Evolutionary conservation across 1,140 invertebrate species (phyloP).

Genomic region (Glossosoma conforme): DNA sequence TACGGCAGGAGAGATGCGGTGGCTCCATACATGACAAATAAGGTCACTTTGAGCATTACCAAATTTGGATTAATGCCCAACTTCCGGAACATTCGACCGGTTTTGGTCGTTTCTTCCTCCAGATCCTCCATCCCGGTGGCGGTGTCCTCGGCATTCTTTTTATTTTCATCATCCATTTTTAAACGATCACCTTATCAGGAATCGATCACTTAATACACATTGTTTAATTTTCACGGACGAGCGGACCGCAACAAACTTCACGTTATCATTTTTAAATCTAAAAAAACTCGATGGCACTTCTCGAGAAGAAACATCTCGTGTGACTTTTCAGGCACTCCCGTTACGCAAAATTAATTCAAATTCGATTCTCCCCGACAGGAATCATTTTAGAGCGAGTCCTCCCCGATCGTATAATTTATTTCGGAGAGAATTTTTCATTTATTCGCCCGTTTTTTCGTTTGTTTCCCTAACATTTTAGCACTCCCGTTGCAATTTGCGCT

Average conservation of each 20-base stretch:
- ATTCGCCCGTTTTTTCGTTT: constrained; percentile 2
- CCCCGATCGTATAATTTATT: too few species aligned
- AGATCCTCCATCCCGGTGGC: constrained; percentile 26
- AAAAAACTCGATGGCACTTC: too few species aligned
- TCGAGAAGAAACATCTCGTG: too few species aligned
- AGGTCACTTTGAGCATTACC: constrained; percentile 70
- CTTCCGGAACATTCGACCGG: constrained; percentile 36
- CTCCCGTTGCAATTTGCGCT: constrained; percentile 4
- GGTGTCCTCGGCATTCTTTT: constrained; percentile 41
- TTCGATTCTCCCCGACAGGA: too few species aligned
- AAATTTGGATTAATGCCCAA: constrained; percentile 64
- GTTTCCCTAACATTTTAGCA: constrained; percentile 11
- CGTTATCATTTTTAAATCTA: too few species aligned
- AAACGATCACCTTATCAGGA: too few species aligned
- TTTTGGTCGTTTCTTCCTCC: constrained; percentile 39
- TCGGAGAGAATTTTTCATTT: neutral
- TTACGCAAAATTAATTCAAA: too few species aligned
- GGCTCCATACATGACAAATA: constrained; percentile 78
- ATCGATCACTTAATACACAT: too few species aligned
- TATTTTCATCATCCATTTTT: constrained; percentile 31
- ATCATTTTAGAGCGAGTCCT: too few species aligned
- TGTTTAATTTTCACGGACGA: constrained; percentile 12
- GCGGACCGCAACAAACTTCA: too few species aligned
- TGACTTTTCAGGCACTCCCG: too few species aligned
- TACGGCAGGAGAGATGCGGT: constrained; percentile 76